Percentiles rank a stretch among this genome's conserved stretches.
Evolutionary conservation across 2,797 vertebrate genomes (phyloP).

Genomic region (Atherinosoma microstoma): DNA sequence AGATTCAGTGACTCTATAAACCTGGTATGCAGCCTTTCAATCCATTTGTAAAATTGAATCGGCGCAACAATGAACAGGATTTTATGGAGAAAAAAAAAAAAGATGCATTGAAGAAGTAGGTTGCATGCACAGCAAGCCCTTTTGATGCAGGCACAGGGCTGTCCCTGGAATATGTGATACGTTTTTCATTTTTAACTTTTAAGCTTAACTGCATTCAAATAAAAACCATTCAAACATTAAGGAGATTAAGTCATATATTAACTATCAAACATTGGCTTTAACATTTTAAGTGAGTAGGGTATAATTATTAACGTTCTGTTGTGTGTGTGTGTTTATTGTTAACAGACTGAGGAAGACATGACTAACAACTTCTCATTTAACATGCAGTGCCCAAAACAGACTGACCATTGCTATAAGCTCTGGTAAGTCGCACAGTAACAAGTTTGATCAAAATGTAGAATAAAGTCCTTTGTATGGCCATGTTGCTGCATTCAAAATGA

Average conservation of each 20-base stretch:
- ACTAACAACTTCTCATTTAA: slow-evolving; percentile 10
- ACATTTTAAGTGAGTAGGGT: background rate
- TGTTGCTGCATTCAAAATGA: background rate
- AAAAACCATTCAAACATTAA: slow-evolving; percentile 24
- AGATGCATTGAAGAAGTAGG: background rate
- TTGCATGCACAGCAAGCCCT: background rate
- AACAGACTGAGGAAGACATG: background rate
- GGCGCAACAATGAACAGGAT: background rate
- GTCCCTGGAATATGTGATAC: background rate
- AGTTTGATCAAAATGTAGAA: background rate
- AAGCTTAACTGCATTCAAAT: background rate
- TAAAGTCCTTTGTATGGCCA: background rate
- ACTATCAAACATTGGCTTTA: background rate
- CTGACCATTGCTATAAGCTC: slow-evolving; percentile 2
- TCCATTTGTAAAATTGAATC: background rate
- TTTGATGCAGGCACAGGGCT: fast-evolving
- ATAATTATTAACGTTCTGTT: background rate
- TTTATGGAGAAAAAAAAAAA: background rate
- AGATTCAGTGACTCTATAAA: slow-evolving; percentile 43
- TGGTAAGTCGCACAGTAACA: slow-evolving; percentile 29
- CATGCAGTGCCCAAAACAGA: slow-evolving; percentile 33
- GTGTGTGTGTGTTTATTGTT: background rate
- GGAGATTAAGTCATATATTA: background rate
- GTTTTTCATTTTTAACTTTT: background rate
- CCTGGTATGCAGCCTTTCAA: slow-evolving; percentile 43